Evolutionary conservation across 1,140 invertebrate species (phyloP).

Genomic region (Neelides sp.): DNA sequence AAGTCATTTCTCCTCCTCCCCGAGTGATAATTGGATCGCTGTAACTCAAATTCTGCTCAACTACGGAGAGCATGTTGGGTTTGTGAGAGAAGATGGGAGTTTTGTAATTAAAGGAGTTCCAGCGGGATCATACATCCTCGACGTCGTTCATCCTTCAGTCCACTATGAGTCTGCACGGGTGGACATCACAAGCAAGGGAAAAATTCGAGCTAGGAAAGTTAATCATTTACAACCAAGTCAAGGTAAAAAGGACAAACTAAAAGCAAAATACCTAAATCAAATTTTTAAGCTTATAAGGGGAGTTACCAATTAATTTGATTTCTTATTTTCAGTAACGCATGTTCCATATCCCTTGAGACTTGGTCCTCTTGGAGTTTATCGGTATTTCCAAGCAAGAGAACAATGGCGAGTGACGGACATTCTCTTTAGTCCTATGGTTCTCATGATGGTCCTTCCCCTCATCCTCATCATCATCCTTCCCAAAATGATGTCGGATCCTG

Average conservation of each 20-base stretch:
- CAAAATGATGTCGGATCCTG: constrained; percentile 93
- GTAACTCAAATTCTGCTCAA: constrained; percentile 70
- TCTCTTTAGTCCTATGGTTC: constrained; percentile 90
- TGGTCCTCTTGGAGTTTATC: constrained; percentile 62
- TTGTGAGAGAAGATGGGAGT: constrained; percentile 77
- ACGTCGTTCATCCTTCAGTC: constrained; percentile 80
- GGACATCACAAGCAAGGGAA: constrained; percentile 92
- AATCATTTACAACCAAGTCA: constrained; percentile 86
- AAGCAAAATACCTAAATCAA: too few relatives aligned
- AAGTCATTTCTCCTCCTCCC: too few relatives aligned
- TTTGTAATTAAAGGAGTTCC: constrained; percentile 81
- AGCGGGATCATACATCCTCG: constrained; percentile 87
- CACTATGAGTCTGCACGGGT: constrained; percentile 83
- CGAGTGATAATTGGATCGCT: constrained; percentile 54
- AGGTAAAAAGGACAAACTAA: too few relatives aligned
- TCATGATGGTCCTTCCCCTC: constrained; percentile 92
- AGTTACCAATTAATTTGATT: not conserved
- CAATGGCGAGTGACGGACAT: constrained; percentile 92
- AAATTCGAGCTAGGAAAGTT: constrained; percentile 84
- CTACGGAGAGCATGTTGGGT: constrained; percentile 73
- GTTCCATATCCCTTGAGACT: constrained; percentile 83
- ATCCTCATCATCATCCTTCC: constrained; percentile 82
- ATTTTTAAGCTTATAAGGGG: constrained; percentile 27
- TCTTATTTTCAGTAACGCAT: constrained; percentile 47
- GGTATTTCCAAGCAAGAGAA: constrained; percentile 87